These are phyloP conservation scores for Apocheima hispidaria DNA, from an alignment of 2,888 invertebrate species.

Conservation along the genomic window DNA sequence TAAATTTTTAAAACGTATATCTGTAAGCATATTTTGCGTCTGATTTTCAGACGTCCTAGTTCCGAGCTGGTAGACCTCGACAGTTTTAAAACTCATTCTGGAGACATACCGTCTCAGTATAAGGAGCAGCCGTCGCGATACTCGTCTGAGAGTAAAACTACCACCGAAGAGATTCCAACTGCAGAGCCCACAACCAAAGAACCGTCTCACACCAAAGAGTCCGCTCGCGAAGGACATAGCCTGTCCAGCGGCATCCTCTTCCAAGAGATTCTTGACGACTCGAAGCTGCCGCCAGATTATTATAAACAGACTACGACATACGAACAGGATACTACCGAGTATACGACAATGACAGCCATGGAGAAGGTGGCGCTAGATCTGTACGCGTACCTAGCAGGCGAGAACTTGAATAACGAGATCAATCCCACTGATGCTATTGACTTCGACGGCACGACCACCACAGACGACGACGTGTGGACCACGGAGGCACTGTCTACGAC, in stretches of 20 bases:
- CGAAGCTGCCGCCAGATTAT: slow-evolving; percentile 75
- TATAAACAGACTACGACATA: slow-evolving; percentile 75
- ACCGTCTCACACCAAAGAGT: slow-evolving; percentile 66
- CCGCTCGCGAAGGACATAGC: slow-evolving; percentile 74
- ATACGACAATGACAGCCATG: slow-evolving; percentile 89
- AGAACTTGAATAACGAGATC: slow-evolving; percentile 87
- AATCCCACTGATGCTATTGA: slow-evolving; percentile 66
- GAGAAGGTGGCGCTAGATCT: slow-evolving; percentile 94
- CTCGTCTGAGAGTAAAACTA: slow-evolving; percentile 79
- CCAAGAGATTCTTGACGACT: slow-evolving; percentile 77
- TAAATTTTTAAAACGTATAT: background rate
- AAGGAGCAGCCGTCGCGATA: slow-evolving; percentile 79
- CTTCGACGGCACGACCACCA: slow-evolving; percentile 73
- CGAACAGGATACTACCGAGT: slow-evolving; percentile 85
- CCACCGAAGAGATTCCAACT: slow-evolving; percentile 85
- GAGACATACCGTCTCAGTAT: slow-evolving; percentile 84
- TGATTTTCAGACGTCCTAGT: slow-evolving; percentile 87
- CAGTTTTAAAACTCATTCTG: slow-evolving; percentile 91
- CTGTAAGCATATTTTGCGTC: background rate
- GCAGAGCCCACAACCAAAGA: slow-evolving; percentile 63
- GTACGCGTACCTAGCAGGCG: slow-evolving; percentile 91
- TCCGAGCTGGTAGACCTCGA: slow-evolving; percentile 93
- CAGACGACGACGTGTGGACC: slow-evolving; percentile 70
- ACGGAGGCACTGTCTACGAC: slow-evolving; percentile 80
- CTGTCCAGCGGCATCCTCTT: slow-evolving; percentile 70